A percentile compares a stretch with the other conserved stretches of the same genome.
These are phyloP conservation scores for Hemicrepidius hirtus DNA, from an alignment of 2,888 invertebrate genomes.

Conservation along the genomic window DNA sequence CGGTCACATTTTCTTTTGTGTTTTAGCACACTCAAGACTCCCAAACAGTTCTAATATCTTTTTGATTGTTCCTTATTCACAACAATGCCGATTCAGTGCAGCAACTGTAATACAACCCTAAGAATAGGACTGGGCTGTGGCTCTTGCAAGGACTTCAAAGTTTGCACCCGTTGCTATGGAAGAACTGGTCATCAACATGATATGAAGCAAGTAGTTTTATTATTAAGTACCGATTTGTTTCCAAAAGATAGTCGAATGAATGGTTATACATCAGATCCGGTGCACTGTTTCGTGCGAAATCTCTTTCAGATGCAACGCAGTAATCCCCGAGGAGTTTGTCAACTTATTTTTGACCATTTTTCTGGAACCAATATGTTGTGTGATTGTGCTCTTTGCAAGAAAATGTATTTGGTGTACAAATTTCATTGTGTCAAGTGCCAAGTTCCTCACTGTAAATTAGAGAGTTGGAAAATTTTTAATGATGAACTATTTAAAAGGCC, in stretches of 20 bases:
- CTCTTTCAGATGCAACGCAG: conserved; percentile 1
- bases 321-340: not conserved
- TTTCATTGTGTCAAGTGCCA: conserved; percentile 26
- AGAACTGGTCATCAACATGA: conserved; percentile 20
- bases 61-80: no score
- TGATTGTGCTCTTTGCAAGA: conserved; percentile 28
- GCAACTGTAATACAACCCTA: conserved; percentile 3
- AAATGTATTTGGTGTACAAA: conserved; percentile 10
- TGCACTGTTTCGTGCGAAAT: not conserved
- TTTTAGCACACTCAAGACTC: conserved; percentile 34
- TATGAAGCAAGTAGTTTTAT: not conserved
- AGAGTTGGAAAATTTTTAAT: conserved; percentile 1
- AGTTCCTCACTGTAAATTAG: conserved; percentile 1
- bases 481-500: conserved; percentile 17
- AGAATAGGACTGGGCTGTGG: conserved; percentile 9
- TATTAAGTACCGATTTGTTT: not conserved
- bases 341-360: conserved; percentile 10
- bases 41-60: not conserved
- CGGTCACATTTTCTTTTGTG: no score
- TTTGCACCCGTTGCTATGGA: conserved; percentile 14
- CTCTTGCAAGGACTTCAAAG: conserved; percentile 16
- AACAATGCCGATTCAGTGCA: not conserved
- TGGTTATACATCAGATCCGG: not conserved
- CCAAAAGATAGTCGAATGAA: not conserved
- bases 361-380: conserved; percentile 11